Conservation (phyloP, 2,888 invertebrate species). For the Hemaris fuciformis region DNA sequence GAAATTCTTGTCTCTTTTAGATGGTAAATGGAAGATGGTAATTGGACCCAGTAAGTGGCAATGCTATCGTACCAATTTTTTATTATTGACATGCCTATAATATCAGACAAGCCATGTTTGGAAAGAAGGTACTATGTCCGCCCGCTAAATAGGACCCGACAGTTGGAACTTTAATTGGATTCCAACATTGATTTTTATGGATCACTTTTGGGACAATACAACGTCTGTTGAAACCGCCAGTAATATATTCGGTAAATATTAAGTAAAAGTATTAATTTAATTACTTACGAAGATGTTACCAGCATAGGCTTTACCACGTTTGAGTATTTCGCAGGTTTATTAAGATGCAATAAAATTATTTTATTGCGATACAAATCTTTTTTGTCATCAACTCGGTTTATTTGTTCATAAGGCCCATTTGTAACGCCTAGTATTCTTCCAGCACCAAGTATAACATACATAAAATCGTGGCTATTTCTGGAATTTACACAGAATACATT, state of each 20-base stretch:
- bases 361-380: slow-evolving; percentile 81
- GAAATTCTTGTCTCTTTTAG: no score
- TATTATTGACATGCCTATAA: slow-evolving; percentile 10
- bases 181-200: no score
- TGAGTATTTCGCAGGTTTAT: slow-evolving; percentile 79
- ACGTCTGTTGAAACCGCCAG: no score
- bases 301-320: slow-evolving; percentile 85
- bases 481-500: slow-evolving; percentile 32
- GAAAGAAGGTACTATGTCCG: no score
- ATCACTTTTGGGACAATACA: no score
- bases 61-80: no score
- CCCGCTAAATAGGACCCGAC: no score
- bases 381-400: slow-evolving; percentile 82
- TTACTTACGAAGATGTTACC: slow-evolving; percentile 71
- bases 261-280: neutral
- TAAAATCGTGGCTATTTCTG: slow-evolving; percentile 81
- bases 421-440: slow-evolving; percentile 81
- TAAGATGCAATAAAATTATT: slow-evolving; percentile 84
- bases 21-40: no score
- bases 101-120: no score
- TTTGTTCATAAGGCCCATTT: slow-evolving; percentile 86
- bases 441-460: slow-evolving; percentile 85
- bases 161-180: no score
- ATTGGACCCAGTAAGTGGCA: no score
- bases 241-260: no score